phyloP scores from a whole-genome alignment of 2,113 vertebrate genomes.

The Gallinago jamesoni region DNA sequence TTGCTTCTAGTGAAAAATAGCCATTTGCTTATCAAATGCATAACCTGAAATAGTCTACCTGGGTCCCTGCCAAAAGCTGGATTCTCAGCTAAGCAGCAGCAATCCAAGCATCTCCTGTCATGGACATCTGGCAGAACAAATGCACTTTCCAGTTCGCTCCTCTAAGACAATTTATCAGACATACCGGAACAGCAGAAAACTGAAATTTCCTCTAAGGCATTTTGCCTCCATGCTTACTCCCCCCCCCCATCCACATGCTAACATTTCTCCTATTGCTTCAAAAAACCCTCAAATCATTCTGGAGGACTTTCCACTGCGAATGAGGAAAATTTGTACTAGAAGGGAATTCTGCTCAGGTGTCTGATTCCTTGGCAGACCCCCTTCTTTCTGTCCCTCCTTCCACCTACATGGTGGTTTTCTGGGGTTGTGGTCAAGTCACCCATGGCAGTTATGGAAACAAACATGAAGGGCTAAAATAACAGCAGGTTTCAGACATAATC shows the following conservation, averaged over 20 bases:
- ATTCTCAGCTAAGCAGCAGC: neutral
- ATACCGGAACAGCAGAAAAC: neutral
- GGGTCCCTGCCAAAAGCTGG: neutral
- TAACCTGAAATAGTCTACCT: neutral
- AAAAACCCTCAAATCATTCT: neutral
- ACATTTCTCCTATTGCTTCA: neutral
- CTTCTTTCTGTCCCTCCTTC: neutral
- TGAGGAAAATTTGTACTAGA: neutral
- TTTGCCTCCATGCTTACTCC: neutral
- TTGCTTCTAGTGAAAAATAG: neutral
- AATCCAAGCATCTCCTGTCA: neutral
- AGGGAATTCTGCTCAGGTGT: neutral
- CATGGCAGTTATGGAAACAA: neutral
- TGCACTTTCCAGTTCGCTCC: neutral
- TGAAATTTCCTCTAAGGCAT: neutral
- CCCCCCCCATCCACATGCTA: neutral
- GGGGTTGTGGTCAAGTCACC: neutral
- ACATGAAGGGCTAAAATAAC: constrained; percentile 15
- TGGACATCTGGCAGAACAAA: neutral
- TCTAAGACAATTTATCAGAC: neutral
- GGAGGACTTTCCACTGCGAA: neutral
- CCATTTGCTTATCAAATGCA: neutral
- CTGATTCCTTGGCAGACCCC: neutral
- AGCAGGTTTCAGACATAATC: neutral
- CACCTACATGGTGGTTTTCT: neutral